These are phyloP conservation scores for Boulengeromyrus knoepffleri DNA, from an alignment of 2,113 vertebrate genomes.

Conservation along the genomic window DNA sequence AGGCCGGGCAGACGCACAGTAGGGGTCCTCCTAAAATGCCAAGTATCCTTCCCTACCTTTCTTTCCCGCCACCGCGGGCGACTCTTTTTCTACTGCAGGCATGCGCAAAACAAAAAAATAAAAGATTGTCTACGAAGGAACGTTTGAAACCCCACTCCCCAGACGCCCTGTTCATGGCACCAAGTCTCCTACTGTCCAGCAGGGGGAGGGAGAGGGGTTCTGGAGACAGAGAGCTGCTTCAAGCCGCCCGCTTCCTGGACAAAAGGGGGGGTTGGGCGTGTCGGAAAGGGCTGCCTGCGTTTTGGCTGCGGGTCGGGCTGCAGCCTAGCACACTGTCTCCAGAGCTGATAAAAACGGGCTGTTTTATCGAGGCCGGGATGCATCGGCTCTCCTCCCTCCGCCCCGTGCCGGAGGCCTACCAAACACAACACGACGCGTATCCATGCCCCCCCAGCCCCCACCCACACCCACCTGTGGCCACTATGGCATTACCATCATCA, in stretches of 20 bases:
- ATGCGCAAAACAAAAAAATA: constrained; percentile 39
- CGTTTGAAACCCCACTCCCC: constrained; percentile 4
- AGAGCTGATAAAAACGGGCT: constrained; percentile 8
- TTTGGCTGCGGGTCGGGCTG: background rate
- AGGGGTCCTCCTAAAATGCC: background rate
- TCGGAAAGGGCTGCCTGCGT: background rate
- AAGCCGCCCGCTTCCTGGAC: no score
- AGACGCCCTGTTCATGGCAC: constrained; percentile 45
- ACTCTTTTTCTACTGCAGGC: constrained; percentile 19
- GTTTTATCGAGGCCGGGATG: constrained; percentile 4
- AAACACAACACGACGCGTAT: constrained; percentile 41
- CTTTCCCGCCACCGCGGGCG: background rate
- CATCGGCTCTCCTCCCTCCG: constrained; percentile 47
- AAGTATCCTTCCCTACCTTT: constrained; percentile 10
- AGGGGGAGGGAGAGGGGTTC: constrained; percentile 53
- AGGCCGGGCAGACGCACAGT: background rate
- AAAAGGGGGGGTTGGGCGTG: background rate
- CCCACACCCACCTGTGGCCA: constrained; percentile 85
- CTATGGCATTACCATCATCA: constrained; percentile 96
- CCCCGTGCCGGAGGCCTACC: constrained; percentile 52
- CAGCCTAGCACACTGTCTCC: background rate
- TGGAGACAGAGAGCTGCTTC: background rate
- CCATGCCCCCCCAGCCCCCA: constrained; percentile 57
- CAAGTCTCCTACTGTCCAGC: constrained; percentile 49
- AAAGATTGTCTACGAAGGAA: background rate